phyloP scores from a whole-genome alignment of 37 sponge, comb jelly and placozoan genomes.

The Cliona cf. orientalis region DNA sequence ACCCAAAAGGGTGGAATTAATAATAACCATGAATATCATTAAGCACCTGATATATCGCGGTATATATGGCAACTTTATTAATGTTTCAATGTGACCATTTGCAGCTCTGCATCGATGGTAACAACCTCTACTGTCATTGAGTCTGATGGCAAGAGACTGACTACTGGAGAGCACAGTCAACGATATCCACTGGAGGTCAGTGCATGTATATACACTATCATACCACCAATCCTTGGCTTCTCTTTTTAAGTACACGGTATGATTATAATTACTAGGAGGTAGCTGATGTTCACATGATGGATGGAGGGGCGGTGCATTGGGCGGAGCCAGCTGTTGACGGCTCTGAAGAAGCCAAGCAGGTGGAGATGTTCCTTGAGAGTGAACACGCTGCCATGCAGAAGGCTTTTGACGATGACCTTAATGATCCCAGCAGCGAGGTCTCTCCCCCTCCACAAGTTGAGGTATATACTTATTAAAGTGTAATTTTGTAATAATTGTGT shows the following conservation, averaged over 20 bases:
- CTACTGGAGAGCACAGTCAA: constrained; percentile 40
- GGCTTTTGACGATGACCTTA: constrained; percentile 3
- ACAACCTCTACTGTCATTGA: constrained; percentile 47
- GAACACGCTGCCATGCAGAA: constrained; percentile 33
- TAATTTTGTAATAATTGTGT: too few species aligned
- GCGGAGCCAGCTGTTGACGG: constrained; percentile 23
- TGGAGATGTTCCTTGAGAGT: constrained; percentile 23
- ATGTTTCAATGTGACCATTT: background rate
- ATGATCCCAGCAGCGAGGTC: background rate
- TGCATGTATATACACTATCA: background rate
- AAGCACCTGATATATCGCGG: too few species aligned
- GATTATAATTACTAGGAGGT: constrained; percentile 9
- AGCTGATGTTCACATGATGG: background rate
- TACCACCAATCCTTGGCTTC: background rate
- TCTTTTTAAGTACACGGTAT: background rate
- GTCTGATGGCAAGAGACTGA: constrained; percentile 23
- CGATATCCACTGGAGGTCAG: constrained; percentile 42
- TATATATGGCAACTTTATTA: too few species aligned
- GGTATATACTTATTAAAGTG: too few species aligned
- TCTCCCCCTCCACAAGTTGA: background rate
- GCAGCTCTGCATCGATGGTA: constrained; percentile 13
- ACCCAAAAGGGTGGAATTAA: background rate
- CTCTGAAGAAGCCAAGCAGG: constrained; percentile 39
- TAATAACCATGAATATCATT: too few species aligned
- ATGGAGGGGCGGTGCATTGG: background rate